phyloP scores from a whole-genome alignment of 2,797 vertebrate species.

The Ataeniobius toweri region DNA sequence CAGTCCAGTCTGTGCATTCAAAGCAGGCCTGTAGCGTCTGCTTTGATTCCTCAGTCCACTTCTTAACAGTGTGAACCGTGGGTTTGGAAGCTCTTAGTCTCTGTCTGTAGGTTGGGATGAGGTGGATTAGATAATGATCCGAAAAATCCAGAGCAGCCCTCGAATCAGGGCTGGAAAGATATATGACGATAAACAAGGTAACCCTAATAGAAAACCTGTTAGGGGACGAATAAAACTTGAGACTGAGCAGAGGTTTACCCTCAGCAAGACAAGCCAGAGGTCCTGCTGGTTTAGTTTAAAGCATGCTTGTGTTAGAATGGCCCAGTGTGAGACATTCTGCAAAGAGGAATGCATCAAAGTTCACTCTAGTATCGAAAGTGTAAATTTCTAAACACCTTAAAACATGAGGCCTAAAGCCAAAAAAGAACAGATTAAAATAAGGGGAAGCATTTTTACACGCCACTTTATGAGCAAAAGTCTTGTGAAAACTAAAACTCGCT shows the following conservation, averaged over 20 bases:
- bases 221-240: neutral
- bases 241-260: neutral
- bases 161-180: neutral
- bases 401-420: neutral
- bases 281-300: neutral
- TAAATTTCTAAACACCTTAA: neutral
- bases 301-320: neutral
- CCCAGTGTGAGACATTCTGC: neutral
- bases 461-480: neutral
- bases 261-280: neutral
- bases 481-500: neutral
- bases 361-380: neutral
- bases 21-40: no score
- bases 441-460: neutral
- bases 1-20: no score
- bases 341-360: neutral
- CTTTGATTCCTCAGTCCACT: no score
- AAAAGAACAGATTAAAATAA: neutral
- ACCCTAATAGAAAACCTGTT: neutral
- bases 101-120: no score
- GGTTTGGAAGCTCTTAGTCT: no score
- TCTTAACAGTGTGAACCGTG: no score
- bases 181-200: neutral
- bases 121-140: no score
- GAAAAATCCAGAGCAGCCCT: neutral